Evolutionary conservation across 2,888 invertebrate species (phyloP), one percentile per base, ranked within the genome.

Genomic region (Nemapogon koenigi): DNA sequence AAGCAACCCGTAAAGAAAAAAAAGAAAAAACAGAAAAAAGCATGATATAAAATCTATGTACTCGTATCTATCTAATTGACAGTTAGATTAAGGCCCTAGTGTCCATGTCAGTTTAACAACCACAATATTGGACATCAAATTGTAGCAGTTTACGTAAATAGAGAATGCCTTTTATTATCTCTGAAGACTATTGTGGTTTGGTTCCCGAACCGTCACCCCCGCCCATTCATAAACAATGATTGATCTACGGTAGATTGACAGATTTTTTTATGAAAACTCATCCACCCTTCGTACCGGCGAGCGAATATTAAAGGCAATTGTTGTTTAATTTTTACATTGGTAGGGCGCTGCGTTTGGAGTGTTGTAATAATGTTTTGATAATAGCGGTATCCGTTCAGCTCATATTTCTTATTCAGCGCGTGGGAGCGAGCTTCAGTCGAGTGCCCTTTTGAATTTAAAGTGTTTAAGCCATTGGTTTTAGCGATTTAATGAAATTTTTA

Each of bases 321-420:
- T 78, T 76, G 75, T 76, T 75, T 75, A 76, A 78, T 76, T 78
- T 76, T 76, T 72, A 75, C 64, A 64, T 66, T 66, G 48, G 65
- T 62, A 63, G 76, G 76, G 73, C 59, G 67, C 61, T 59, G 65
- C 61, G 59, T 59, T 67, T 71, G 55, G 72, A 78, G 78, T 78
- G 76, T 75, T 75, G 76, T 78, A 78, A 76, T 78, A 76, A 76
- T 75, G 76, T 78, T 78, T 75, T 76, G 75, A 75, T 78, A 76
- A 78, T 76, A 71, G 76, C 53, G 59, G 72, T 76, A 75, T 78
- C 76, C 70, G 72, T 75, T 72, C 66, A 58, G 72, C 60, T 78
- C 76, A 63, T 75, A 70, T 78, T 78, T 76, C 78, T 75, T 73
- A 76, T 78, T 76, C 76, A 67, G 64, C 64, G 78, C 78, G 78